phyloP scores from a whole-genome alignment of 2,888 invertebrate genomes.

The Dasysyrphus albostriatus region DNA sequence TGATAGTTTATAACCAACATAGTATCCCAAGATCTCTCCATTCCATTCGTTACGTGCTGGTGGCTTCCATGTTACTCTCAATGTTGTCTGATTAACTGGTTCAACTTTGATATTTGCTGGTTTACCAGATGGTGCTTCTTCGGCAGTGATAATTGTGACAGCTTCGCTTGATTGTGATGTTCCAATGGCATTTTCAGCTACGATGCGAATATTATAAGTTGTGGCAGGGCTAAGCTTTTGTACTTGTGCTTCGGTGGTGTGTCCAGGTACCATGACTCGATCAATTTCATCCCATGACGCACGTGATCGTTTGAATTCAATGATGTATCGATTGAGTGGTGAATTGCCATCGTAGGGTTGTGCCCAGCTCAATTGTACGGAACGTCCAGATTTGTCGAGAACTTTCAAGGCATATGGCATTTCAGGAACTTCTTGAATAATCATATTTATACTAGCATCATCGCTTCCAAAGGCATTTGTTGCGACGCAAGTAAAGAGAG shows the following conservation, averaged over 20 bases:
- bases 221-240: constrained; percentile 95
- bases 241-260: constrained; percentile 94
- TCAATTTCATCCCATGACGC: constrained; percentile 94
- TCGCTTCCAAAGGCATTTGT: constrained; percentile 97
- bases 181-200: constrained; percentile 97
- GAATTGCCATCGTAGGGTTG: constrained; percentile 97
- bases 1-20: constrained; percentile 94
- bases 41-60: constrained; percentile 96
- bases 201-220: constrained; percentile 95
- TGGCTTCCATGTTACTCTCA: constrained; percentile 95
- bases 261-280: constrained; percentile 94
- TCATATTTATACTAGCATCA: constrained; percentile 97
- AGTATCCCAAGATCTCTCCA: constrained; percentile 95
- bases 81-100: constrained; percentile 93
- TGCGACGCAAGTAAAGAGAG: constrained; percentile 95
- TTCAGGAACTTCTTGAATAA: constrained; percentile 93
- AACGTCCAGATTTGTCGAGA: constrained; percentile 94
- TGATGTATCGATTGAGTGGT: constrained; percentile 93
- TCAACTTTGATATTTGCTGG: constrained; percentile 94
- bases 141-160: constrained; percentile 97
- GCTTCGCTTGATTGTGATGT: constrained; percentile 96
- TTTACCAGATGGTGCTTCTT: constrained; percentile 94
- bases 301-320: constrained; percentile 95
- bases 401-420: constrained; percentile 95
- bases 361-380: constrained; percentile 96